Evolutionary conservation across 1,140 invertebrate genomes (phyloP).

Genomic region (Sesamia nonagrioides): DNA sequence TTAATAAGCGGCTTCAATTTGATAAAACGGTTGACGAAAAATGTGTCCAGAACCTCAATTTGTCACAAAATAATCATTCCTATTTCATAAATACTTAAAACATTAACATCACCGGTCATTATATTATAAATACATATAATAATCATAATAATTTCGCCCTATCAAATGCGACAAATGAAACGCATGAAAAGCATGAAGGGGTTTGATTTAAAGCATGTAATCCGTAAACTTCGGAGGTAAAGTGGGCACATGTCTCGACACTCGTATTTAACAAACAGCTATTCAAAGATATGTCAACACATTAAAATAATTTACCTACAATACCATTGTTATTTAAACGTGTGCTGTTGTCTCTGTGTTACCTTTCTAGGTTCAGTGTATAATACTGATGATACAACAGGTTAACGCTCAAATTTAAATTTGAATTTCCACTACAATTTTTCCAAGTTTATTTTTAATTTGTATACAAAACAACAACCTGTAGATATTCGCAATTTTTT

Average conservation of each 20-base stretch:
- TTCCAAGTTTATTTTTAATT: neutral
- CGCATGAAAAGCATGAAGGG: neutral
- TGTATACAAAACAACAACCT: neutral
- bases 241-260: slow-evolving; percentile 13
- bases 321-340: slow-evolving; percentile 40
- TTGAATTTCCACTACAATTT: neutral
- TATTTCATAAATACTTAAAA: neutral
- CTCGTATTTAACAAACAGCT: slow-evolving; percentile 36
- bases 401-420: neutral
- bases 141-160: neutral
- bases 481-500: neutral
- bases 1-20: neutral
- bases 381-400: slow-evolving; percentile 2
- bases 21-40: neutral
- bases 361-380: slow-evolving; percentile 11
- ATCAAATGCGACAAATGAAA: neutral
- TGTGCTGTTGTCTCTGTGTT: neutral
- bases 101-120: slow-evolving; percentile 7
- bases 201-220: neutral
- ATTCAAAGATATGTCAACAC: slow-evolving; percentile 35
- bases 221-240: neutral
- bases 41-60: neutral
- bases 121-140: neutral
- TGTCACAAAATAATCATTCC: neutral
- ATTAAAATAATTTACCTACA: slow-evolving; percentile 26